These are phyloP conservation scores for Murina feae DNA, from an alignment of 2,113 vertebrate genomes.

Conservation along the genomic window DNA sequence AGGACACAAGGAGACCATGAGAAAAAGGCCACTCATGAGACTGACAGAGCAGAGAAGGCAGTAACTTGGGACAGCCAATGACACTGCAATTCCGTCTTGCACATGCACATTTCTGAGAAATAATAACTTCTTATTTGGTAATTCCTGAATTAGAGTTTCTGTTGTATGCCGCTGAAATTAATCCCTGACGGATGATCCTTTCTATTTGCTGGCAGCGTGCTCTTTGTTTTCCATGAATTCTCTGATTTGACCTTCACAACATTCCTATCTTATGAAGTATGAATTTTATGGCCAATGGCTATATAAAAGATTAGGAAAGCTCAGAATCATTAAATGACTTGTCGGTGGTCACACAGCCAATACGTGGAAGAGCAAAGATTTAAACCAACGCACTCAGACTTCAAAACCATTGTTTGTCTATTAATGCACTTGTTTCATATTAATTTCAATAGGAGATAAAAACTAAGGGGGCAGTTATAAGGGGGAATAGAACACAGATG, in stretches of 20 bases:
- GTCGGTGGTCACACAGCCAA: neutral
- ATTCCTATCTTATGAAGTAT: neutral
- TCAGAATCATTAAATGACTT: neutral
- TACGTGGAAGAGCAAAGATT: neutral
- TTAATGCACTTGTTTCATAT: neutral
- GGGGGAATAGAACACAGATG: neutral
- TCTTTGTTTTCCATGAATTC: neutral
- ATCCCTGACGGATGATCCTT: neutral
- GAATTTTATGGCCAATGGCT: neutral
- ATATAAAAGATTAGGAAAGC: neutral
- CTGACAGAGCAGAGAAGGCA: neutral
- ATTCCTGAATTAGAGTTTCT: neutral
- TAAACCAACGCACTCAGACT: neutral
- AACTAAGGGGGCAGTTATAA: neutral
- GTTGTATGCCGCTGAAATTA: neutral
- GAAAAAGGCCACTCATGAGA: neutral
- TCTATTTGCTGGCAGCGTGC: neutral
- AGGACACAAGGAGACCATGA: neutral
- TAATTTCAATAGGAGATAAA: neutral
- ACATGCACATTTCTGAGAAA: neutral
- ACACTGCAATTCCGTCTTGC: neutral
- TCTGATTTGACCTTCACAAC: neutral
- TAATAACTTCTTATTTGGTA: neutral
- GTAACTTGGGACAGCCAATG: neutral
- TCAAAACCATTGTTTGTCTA: neutral